Evolutionary conservation across 2,797 vertebrate species (phyloP).

Genomic region (Clamator glandarius): DNA sequence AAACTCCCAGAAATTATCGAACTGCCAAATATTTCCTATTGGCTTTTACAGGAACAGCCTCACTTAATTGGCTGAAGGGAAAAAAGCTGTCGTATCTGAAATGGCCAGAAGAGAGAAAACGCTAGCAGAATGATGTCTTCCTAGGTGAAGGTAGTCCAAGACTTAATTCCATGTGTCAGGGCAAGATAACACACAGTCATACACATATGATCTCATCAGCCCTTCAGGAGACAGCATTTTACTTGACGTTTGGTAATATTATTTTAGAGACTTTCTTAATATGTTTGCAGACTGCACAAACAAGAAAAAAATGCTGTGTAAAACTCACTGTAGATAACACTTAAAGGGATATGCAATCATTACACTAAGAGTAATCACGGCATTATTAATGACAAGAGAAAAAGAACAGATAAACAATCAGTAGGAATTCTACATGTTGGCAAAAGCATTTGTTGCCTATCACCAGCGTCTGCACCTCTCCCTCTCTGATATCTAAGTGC

Average conservation of each 20-base stretch:
- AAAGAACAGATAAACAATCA: not conserved
- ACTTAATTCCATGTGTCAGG: slow-evolving; percentile 66
- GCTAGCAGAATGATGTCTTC: slow-evolving; percentile 40
- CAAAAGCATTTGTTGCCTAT: not conserved
- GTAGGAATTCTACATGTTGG: not conserved
- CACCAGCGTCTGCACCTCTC: not conserved
- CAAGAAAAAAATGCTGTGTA: not conserved
- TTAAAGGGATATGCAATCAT: slow-evolving; percentile 16
- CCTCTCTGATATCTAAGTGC: accelerated
- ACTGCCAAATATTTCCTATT: not conserved
- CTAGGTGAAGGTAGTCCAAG: slow-evolving; percentile 53
- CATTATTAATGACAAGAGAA: not conserved
- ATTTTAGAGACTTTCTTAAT: slow-evolving; percentile 39
- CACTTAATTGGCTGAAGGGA: slow-evolving; percentile 36
- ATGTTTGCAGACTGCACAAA: slow-evolving; percentile 34
- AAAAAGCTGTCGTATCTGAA: slow-evolving; percentile 4
- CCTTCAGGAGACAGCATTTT: slow-evolving; percentile 51
- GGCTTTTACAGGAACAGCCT: not conserved
- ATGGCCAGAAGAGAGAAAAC: slow-evolving; percentile 31
- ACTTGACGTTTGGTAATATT: slow-evolving; percentile 18
- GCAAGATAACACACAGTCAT: slow-evolving; percentile 48
- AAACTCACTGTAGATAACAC: not conserved
- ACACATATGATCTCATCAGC: slow-evolving; percentile 50
- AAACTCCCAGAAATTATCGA: slow-evolving; percentile 1
- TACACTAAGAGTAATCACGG: not conserved